phyloP scores from a whole-genome alignment of 2,888 invertebrate species.

The Polymixis lichenea region DNA sequence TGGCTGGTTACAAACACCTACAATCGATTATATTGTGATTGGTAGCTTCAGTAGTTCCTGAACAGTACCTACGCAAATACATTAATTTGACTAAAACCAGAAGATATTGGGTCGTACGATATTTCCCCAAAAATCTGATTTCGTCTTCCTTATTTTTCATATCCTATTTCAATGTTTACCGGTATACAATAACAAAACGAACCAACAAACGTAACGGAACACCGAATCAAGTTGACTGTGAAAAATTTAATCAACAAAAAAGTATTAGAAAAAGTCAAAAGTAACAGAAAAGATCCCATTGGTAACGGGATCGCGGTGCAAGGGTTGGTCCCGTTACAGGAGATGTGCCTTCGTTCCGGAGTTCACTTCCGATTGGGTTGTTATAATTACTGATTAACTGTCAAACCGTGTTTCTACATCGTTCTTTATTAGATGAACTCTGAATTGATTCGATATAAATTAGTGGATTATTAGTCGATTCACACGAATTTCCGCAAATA shows the following conservation, averaged over 20 bases:
- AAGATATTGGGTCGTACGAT: not conserved
- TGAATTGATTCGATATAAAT: too few species aligned
- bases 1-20: not conserved
- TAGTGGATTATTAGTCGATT: too few species aligned
- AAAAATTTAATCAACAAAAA: conserved; percentile 69
- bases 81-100: not conserved
- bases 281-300: conserved; percentile 47
- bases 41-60: not conserved
- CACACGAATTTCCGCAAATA: too few species aligned
- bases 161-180: conserved; percentile 59
- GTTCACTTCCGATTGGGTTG: conserved; percentile 78
- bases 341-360: conserved; percentile 76
- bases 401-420: conserved; percentile 13
- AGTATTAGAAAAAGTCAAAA: conserved; percentile 65
- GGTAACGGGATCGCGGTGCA: conserved; percentile 77
- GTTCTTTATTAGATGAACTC: not conserved
- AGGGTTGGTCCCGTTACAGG: conserved; percentile 80
- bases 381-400: conserved; percentile 24
- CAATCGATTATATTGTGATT: not conserved
- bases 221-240: conserved; percentile 75
- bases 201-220: conserved; percentile 73
- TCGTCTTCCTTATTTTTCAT: conserved; percentile 7
- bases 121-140: conserved; percentile 20
- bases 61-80: too few species aligned
- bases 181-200: conserved; percentile 48